Evolutionary conservation across 1,140 invertebrate genomes (phyloP), one percentile per base, ranked within the genome.

Genomic region (Drosophila pseudoananassae): DNA sequence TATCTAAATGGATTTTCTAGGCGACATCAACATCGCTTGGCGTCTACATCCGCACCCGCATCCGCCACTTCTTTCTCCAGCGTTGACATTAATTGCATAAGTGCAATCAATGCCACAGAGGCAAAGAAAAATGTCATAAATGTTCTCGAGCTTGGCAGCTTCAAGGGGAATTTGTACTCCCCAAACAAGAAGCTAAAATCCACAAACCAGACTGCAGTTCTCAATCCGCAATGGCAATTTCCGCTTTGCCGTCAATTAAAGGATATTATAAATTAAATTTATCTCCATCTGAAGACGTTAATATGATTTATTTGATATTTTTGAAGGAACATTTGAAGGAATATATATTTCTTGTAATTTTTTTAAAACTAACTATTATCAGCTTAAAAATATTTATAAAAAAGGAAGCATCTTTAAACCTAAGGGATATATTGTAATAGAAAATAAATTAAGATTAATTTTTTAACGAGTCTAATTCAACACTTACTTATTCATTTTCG

Each of bases 51-150:
- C 31, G 2, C 31, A 33, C 9, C 3, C 15, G 59, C 29, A 47
- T 23, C 9, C 15, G 59, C 29, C 53, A 56, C 60, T 64, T 53
- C 31, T 27, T 61, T 46, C 46, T 45, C 50, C 55, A 61, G 69
- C 78, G 65, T 61, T 72, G 68, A 77, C 78, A 73, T 76, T 81
- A 81, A 81, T 81, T 81, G 78, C 78, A 81, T 73, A 73, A 73
- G 78, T 68, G 78, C 78, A 81, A 77, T 81, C 73, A 81, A 81
- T 81, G 66, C 72, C 72, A 65, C 40, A 47, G 70, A 46, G 29
- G 56, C 17, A 27, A 45, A 53, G 52, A 70, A 47, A 53, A 60
- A 50, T 50, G 54, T 57, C 71, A 78, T 78, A 78, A 78, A 49
- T 69, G 70, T 50, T 52, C 50, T 51, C 36, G n/a, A 15, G 46